These are phyloP conservation scores for Microcebus murinus DNA, from an alignment of 2,113 vertebrate species.

Conservation along the genomic window DNA sequence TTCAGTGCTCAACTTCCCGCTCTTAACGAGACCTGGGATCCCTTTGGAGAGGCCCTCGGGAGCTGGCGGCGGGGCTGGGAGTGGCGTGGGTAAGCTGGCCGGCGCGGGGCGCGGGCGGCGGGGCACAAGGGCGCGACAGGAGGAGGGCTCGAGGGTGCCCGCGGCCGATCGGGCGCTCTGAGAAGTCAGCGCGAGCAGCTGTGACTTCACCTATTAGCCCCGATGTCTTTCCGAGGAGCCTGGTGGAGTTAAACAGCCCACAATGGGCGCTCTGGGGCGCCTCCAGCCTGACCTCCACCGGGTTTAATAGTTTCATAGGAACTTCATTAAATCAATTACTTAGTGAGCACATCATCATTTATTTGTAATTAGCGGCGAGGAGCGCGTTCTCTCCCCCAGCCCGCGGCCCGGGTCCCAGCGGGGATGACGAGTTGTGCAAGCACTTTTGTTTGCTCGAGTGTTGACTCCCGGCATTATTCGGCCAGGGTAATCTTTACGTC, in stretches of 20 bases:
- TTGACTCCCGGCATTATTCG: conserved; percentile 87
- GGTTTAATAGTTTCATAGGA: conserved; percentile 94
- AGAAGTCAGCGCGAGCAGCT: conserved; percentile 88
- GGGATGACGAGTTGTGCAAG: conserved; percentile 84
- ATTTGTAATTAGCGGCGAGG: conserved; percentile 90
- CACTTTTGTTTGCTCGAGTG: conserved; percentile 85
- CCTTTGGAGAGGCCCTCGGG: conserved; percentile 78
- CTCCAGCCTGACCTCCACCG: conserved; percentile 91
- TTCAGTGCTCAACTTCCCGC: conserved; percentile 84
- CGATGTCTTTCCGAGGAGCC: conserved; percentile 92
- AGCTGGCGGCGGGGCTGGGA: conserved; percentile 72
- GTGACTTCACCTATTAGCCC: conserved; percentile 94
- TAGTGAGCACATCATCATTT: conserved; percentile 91
- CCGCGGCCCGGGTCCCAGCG: conserved; percentile 84
- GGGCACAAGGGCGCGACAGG: conserved; percentile 59
- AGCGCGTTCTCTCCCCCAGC: conserved; percentile 84
- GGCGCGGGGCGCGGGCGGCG: conserved; percentile 66
- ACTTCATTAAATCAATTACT: conserved; percentile 98
- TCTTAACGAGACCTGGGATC: conserved; percentile 82
- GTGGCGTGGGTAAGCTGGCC: conserved; percentile 74
- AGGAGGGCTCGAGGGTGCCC: conserved; percentile 68
- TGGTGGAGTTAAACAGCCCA: conserved; percentile 92
- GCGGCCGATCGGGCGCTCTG: conserved; percentile 71
- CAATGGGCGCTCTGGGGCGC: conserved; percentile 91
- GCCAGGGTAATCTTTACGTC: conserved; percentile 84